A percentile compares a stretch with the other conserved stretches of the same genome.
Conservation (phyloP, 2,113 vertebrate genomes). For the Corythoichthys intestinalis region DNA sequence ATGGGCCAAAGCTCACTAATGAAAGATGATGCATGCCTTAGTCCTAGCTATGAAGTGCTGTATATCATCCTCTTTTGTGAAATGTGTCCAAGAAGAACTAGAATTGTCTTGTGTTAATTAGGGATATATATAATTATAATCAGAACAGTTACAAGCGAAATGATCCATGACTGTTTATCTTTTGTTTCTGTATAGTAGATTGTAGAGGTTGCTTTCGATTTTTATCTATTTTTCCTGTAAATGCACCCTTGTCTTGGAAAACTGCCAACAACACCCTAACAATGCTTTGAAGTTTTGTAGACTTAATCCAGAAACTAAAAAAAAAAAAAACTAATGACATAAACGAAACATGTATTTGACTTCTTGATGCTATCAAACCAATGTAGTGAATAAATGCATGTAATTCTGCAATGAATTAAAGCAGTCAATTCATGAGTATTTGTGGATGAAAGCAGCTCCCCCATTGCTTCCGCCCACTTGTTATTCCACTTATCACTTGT, state of each 20-base stretch:
- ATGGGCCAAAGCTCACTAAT: constrained; percentile 34
- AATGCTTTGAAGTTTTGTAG: constrained; percentile 33
- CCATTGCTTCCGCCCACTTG: neutral
- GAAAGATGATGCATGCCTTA: constrained; percentile 24
- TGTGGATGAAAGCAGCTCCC: neutral
- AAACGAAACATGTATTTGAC: neutral
- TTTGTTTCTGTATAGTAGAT: constrained; percentile 29
- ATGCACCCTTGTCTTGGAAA: constrained; percentile 34
- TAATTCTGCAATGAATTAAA: neutral
- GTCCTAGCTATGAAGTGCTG: constrained; percentile 5
- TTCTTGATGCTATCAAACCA: neutral
- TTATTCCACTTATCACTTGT: neutral
- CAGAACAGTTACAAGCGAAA: constrained; percentile 12
- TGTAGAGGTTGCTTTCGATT: constrained; percentile 49
- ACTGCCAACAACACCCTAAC: constrained; percentile 43
- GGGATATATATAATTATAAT: constrained; percentile 11
- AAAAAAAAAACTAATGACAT: constrained; percentile 13
- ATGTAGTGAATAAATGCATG: neutral
- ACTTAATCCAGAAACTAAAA: neutral
- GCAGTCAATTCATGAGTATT: neutral
- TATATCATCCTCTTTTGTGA: neutral
- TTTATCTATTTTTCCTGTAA: constrained; percentile 47
- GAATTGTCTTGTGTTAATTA: neutral
- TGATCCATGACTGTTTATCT: constrained; percentile 22
- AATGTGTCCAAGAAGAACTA: constrained; percentile 12